These are phyloP conservation scores for Camponotus pennsylvanicus DNA, from an alignment of 1,140 invertebrate genomes.

Conservation along the genomic window DNA sequence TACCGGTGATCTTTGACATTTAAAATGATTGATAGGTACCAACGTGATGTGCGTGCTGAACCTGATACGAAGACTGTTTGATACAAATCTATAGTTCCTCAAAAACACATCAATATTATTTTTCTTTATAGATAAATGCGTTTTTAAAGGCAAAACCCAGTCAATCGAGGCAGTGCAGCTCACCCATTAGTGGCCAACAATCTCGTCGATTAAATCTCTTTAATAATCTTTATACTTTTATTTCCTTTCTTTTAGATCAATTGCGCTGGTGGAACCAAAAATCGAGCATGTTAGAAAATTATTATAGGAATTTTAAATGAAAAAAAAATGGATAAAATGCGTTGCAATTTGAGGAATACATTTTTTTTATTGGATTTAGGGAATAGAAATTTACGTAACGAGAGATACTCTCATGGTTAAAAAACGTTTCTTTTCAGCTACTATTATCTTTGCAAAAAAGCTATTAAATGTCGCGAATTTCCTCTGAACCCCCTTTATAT, in stretches of 20 bases:
- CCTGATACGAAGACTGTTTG: not conserved
- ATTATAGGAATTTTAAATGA: not conserved
- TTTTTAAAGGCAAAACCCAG: not conserved
- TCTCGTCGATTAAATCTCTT: conserved; percentile 35
- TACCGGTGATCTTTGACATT: not conserved
- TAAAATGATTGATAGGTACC: conserved; percentile 37
- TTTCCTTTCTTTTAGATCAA: conserved; percentile 49
- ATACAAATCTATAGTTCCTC: conserved; percentile 2
- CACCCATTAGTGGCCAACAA: not conserved
- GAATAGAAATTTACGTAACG: not conserved
- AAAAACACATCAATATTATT: conserved; percentile 15
- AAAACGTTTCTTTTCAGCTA: conserved; percentile 12
- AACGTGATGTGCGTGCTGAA: not conserved
- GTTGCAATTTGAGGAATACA: not conserved
- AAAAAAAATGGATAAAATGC: not conserved
- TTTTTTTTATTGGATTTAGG: conserved; percentile 1
- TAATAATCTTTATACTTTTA: conserved; percentile 7
- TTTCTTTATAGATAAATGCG: conserved; percentile 34
- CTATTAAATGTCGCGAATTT: conserved; percentile 32
- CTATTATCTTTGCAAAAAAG: conserved; percentile 19
- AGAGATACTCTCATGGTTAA: not conserved
- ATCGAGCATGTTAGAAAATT: not conserved
- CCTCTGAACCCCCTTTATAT: conserved; percentile 9
- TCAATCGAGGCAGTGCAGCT: not conserved
- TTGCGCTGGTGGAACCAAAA: conserved; percentile 27